These are phyloP conservation scores for Phasianus colchicus DNA, from an alignment of 2,113 vertebrate species.

Conservation along the genomic window DNA sequence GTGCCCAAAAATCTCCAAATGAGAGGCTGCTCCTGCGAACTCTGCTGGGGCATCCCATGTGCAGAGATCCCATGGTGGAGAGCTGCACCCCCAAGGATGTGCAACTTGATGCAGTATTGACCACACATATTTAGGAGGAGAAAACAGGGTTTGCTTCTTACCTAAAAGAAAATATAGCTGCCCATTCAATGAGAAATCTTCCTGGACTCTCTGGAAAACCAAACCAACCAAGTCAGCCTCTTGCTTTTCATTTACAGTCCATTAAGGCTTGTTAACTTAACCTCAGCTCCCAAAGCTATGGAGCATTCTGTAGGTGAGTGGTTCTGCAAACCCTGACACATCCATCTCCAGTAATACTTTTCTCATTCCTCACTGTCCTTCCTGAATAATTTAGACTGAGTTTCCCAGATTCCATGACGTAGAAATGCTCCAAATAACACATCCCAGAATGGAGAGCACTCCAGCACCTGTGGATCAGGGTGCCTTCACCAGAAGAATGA, in stretches of 20 bases:
- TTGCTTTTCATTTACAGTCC: background rate
- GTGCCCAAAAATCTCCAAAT: background rate
- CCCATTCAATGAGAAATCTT: background rate
- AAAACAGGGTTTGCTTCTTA: background rate
- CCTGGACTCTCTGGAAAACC: background rate
- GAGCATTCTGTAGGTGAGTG: background rate
- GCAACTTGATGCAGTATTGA: background rate
- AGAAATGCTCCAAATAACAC: background rate
- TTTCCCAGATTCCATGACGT: background rate
- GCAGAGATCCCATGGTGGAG: background rate
- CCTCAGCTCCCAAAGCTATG: background rate
- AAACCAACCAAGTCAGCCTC: background rate
- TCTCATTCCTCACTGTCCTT: background rate
- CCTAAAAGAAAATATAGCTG: background rate
- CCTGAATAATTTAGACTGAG: background rate
- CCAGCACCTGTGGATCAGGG: background rate
- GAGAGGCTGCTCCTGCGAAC: background rate
- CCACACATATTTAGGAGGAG: background rate
- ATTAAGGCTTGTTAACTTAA: background rate
- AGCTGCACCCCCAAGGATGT: background rate
- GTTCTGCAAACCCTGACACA: background rate
- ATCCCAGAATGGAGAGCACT: background rate
- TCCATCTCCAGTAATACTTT: background rate
- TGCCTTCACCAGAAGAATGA: slow-evolving; percentile 19
- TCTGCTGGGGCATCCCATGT: background rate